phyloP scores from a whole-genome alignment of 2,113 vertebrate genomes.

The Leiothrix lutea region DNA sequence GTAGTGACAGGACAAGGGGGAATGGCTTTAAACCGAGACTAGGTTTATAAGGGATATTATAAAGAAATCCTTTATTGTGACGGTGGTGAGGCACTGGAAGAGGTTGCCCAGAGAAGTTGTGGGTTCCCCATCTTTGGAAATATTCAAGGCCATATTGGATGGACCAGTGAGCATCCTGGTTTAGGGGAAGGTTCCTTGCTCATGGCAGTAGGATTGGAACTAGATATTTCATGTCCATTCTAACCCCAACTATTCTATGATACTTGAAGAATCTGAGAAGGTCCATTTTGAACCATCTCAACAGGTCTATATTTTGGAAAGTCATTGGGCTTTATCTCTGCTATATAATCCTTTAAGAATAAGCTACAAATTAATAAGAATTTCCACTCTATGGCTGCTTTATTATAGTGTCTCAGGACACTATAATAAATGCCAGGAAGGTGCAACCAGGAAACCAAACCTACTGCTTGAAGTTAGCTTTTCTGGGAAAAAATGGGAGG shows the following conservation, averaged over 20 bases:
- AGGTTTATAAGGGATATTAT: background rate
- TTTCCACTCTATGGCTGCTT: background rate
- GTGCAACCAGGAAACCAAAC: background rate
- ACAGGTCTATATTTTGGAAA: background rate
- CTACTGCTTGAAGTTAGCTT: background rate
- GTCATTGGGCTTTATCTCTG: background rate
- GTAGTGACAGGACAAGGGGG: background rate
- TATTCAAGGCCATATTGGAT: background rate
- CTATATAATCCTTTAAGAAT: background rate
- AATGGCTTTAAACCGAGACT: background rate
- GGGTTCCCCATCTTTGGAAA: background rate
- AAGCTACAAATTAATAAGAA: background rate
- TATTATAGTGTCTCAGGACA: background rate
- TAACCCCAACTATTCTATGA: background rate
- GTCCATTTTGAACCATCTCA: background rate
- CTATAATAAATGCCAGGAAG: background rate
- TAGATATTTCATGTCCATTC: background rate
- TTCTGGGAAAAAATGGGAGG: background rate
- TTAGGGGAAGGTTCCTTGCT: background rate
- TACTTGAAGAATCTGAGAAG: background rate
- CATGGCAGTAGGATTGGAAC: background rate
- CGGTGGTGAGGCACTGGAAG: fast-evolving
- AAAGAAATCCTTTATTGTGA: background rate
- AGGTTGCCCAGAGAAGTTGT: background rate
- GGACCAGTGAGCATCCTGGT: background rate